A percentile compares a stretch with the other conserved stretches of the same genome.
These are phyloP conservation scores for Minunthozetes semirufus DNA, from an alignment of 2,888 invertebrate species.

Conservation along the genomic window DNA sequence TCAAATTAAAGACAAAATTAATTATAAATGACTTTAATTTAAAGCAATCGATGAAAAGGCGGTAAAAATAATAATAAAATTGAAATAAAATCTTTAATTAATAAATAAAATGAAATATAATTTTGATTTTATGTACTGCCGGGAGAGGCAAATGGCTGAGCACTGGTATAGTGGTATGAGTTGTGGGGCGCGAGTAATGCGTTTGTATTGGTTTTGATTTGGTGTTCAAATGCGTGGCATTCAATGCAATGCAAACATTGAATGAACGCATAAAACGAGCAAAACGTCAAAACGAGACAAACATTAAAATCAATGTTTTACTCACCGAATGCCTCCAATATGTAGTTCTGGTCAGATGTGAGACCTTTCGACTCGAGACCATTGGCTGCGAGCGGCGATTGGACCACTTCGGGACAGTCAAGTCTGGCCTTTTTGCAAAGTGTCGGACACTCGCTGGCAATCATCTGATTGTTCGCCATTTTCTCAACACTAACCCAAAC, in stretches of 20 bases:
- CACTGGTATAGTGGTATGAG: background rate
- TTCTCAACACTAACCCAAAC: background rate
- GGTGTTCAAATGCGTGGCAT: conserved; percentile 16
- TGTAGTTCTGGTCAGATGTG: background rate
- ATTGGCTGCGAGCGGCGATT: background rate
- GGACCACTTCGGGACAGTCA: background rate
- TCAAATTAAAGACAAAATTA: background rate
- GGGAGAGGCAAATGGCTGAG: background rate
- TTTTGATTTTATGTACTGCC: background rate
- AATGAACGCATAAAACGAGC: conserved; percentile 1
- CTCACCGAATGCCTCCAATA: conserved; percentile 1
- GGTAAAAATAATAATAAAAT: too few species aligned
- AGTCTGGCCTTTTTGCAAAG: background rate
- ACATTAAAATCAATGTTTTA: background rate
- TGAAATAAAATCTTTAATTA: background rate
- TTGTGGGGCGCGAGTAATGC: conserved; percentile 10
- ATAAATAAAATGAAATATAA: background rate
- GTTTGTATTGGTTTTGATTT: background rate
- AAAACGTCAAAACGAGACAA: background rate
- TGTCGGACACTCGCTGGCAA: background rate
- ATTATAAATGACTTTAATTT: background rate
- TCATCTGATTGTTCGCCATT: conserved; percentile 26
- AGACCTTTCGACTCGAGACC: background rate
- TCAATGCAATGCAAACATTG: conserved; percentile 7
- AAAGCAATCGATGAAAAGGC: background rate